Conservation (phyloP, 2,797 vertebrate species). For the Ambastaia sidthimunki region DNA sequence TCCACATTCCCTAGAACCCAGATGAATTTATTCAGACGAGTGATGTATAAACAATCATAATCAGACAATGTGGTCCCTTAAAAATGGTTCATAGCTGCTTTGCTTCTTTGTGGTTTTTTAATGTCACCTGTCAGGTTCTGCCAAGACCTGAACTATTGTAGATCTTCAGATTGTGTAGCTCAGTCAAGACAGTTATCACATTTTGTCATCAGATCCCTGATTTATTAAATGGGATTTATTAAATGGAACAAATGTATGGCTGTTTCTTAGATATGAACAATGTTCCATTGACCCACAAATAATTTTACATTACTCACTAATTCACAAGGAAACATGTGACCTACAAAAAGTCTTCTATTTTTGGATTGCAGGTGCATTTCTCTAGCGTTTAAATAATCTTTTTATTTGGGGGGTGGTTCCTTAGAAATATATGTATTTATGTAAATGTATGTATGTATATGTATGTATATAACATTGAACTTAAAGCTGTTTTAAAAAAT, state of each 20-base stretch:
- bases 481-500: background rate
- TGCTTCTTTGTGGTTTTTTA: background rate
- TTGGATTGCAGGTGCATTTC: too few relatives aligned
- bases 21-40: background rate
- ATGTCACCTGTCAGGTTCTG: constrained; percentile 6
- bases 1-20: background rate
- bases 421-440: too few relatives aligned
- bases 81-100: constrained; percentile 1
- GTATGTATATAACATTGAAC: too few relatives aligned
- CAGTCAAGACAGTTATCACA: constrained; percentile 22
- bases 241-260: too few relatives aligned
- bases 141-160: background rate
- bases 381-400: too few relatives aligned
- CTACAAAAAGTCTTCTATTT: too few relatives aligned
- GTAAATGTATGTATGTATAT: too few relatives aligned
- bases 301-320: too few relatives aligned
- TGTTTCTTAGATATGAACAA: too few relatives aligned
- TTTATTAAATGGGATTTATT: background rate
- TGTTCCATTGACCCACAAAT: too few relatives aligned
- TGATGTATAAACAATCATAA: background rate
- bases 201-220: background rate
- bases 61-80: constrained; percentile 7
- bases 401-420: too few relatives aligned
- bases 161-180: background rate
- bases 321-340: too few relatives aligned